Percentiles rank a stretch among this genome's conserved stretches.
These are phyloP conservation scores for Calameuta filiformis DNA, from an alignment of 2,888 invertebrate species.

Conservation along the genomic window DNA sequence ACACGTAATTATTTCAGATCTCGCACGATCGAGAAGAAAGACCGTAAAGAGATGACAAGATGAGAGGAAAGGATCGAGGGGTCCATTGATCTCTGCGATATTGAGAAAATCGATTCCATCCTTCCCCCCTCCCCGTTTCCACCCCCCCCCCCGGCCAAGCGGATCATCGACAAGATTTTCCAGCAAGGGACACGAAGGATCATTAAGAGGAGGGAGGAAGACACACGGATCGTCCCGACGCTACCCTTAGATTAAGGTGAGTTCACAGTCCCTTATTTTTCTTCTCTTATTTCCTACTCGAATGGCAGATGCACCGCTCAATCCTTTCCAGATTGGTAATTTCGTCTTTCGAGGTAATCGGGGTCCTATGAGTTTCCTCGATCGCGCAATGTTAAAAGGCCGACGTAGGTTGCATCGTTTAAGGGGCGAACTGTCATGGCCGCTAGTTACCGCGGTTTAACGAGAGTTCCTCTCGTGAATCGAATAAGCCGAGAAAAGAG, in stretches of 20 bases:
- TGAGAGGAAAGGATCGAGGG: background rate
- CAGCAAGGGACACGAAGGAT: background rate
- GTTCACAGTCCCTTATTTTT: background rate
- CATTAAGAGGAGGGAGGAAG: background rate
- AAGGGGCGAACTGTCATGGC: conserved; percentile 14
- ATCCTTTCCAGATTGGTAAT: background rate
- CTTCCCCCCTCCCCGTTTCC: background rate
- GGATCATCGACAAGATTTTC: background rate
- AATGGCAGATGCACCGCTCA: background rate
- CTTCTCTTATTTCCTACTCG: conserved; percentile 8
- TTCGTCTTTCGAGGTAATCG: background rate
- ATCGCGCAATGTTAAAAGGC: background rate
- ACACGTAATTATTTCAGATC: background rate
- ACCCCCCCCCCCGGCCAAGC: background rate
- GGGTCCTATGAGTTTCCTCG: background rate
- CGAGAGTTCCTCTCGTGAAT: conserved; percentile 15
- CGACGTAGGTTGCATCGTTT: conserved; percentile 14
- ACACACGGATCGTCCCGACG: background rate
- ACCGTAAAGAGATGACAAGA: background rate
- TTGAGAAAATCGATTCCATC: background rate
- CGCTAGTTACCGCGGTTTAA: conserved; percentile 24
- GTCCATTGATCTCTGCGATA: background rate
- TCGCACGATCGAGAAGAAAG: background rate
- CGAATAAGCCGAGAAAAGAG: conserved; percentile 9
- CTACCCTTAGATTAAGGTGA: background rate